phyloP scores from a whole-genome alignment of 2,113 vertebrate species.

The Centropus unirufus region DNA sequence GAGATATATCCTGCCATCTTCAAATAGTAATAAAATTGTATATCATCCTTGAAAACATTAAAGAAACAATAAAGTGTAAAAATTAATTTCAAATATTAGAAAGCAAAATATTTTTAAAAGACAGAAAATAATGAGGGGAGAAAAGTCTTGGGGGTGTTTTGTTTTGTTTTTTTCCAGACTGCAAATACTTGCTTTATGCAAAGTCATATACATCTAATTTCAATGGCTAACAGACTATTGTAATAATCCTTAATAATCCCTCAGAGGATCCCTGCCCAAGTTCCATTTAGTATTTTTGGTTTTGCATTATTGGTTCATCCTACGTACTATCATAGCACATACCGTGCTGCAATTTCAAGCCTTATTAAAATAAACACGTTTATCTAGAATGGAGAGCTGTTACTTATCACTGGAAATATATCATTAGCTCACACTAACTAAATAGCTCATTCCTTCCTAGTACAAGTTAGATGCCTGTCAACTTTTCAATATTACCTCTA shows the following conservation, averaged over 20 bases:
- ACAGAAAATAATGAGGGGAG: background rate
- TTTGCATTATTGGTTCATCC: slow-evolving; percentile 42
- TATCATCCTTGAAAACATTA: background rate
- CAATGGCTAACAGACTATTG: slow-evolving; percentile 2
- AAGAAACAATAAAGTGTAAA: background rate
- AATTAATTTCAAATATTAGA: slow-evolving; percentile 51
- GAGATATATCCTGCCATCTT: background rate
- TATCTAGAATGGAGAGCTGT: background rate
- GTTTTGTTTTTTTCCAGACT: background rate
- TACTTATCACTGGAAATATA: slow-evolving; percentile 45
- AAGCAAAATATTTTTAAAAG: slow-evolving; percentile 15
- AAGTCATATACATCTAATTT: slow-evolving; percentile 23
- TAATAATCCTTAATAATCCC: slow-evolving; percentile 36
- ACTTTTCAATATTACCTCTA: slow-evolving; percentile 21
- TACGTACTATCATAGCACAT: slow-evolving; percentile 20
- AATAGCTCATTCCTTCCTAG: background rate
- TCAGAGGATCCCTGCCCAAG: slow-evolving; percentile 1
- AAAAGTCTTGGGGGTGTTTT: background rate
- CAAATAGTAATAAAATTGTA: background rate
- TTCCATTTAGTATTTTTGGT: slow-evolving; percentile 35
- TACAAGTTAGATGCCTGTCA: slow-evolving; percentile 14
- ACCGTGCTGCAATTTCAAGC: slow-evolving; percentile 22
- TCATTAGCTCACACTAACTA: slow-evolving; percentile 44
- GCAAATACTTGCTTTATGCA: background rate
- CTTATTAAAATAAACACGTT: slow-evolving; percentile 69